Base-by-base conservation (phyloP, 1,140 invertebrate genomes). In the Leptinotarsa lineolata region DNA sequence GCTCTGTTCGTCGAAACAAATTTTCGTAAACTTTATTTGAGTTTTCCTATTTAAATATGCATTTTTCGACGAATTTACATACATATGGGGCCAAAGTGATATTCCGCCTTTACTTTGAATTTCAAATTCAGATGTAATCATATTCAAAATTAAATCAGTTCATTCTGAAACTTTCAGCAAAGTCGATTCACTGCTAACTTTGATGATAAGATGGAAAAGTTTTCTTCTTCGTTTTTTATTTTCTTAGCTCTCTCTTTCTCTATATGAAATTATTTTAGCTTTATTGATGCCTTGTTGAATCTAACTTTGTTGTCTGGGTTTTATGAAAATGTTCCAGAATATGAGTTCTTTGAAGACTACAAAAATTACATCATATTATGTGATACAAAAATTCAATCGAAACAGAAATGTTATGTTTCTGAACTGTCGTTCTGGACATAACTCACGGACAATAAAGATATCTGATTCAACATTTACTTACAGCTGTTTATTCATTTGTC, bases 131-230 rank as follows among this genome's bases (percentile, higher is more conserved):
- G 65, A 79, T 78, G 81, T 84, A 83, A 84, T 84, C 82, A 83
- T 83, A 84, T 83, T 84, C 82, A 72, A 77, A 83, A 84, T 83
- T 83, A 83, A 83, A 84, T 84, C 82, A 84, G 83, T 83, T 82
- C 83, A 81, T 83, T 82, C 75, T 83, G 78, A 79, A 81, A 79
- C 76, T 75, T 54, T 54, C 48, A 54, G 48, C 48, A 54, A 81
- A 82, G 79, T 82, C 80, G 77, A 81, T 83, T 73, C 73, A 70
- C 76, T 73, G 72, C 74, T 68, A 83, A 83, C 76, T 83, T 81
- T 78, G 79, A 81, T 81, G 81, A 83, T 82, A 80, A 81, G 81
- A 81, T 81, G 80, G 82, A 77, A 80, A 83, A 80, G 77, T 83
- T 81, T 78, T 72, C 74, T 76, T 68, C 54, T 78, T 78, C 60